Percentiles rank a stretch among this genome's conserved stretches.
Evolutionary conservation across 2,113 vertebrate species (phyloP).

Genomic region (Festucalex cinctus): DNA sequence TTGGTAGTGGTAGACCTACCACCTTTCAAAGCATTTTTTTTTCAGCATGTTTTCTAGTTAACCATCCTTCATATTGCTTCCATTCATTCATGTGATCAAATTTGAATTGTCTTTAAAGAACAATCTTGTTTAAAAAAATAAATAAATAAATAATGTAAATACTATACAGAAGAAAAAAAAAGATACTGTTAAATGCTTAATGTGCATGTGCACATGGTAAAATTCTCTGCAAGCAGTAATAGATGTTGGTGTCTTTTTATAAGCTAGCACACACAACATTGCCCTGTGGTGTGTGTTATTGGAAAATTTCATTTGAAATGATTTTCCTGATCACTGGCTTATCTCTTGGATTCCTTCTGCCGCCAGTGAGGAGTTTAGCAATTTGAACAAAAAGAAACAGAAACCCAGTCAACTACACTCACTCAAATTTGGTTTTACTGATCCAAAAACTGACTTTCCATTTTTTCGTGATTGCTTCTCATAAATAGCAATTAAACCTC

Average conservation of each 20-base stretch:
- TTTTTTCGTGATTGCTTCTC: conserved; percentile 67
- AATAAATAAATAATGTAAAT: background rate
- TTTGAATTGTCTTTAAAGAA: background rate
- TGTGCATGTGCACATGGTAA: background rate
- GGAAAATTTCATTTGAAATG: conserved; percentile 76
- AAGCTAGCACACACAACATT: conserved; percentile 36
- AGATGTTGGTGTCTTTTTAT: background rate
- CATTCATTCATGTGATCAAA: conserved; percentile 1
- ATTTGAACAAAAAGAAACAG: conserved; percentile 71
- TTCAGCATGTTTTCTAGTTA: background rate
- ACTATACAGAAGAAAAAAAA: too few relatives aligned
- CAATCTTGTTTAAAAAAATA: background rate
- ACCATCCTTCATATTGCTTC: background rate
- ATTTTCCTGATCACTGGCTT: conserved; percentile 80
- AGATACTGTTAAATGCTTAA: background rate
- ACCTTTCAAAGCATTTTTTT: background rate
- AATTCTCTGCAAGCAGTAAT: background rate
- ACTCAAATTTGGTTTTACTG: conserved; percentile 71
- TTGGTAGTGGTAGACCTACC: background rate
- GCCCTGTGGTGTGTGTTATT: conserved; percentile 70
- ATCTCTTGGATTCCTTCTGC: conserved; percentile 77
- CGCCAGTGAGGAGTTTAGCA: conserved; percentile 63
- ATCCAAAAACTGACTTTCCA: conserved; percentile 73
- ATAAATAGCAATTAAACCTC: conserved; percentile 73
- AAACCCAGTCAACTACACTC: conserved; percentile 64